Evolutionary conservation across 1,140 invertebrate species (phyloP).

Genomic region (Drosophila truncata): DNA sequence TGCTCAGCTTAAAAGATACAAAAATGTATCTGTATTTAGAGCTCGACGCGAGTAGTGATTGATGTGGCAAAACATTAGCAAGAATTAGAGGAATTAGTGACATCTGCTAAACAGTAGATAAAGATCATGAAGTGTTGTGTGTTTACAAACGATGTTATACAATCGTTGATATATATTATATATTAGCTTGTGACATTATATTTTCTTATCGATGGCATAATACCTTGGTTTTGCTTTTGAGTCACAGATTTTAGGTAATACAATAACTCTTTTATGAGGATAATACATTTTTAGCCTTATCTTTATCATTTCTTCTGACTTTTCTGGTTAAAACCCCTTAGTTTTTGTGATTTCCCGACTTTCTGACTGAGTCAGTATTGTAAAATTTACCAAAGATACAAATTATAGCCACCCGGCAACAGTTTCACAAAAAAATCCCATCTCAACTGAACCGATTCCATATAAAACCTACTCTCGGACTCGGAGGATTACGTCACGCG

Average conservation of each 20-base stretch:
- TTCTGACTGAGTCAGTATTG: constrained; percentile 14
- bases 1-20: constrained; percentile 13
- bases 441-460: neutral
- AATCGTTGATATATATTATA: constrained; percentile 6
- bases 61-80: constrained; percentile 7
- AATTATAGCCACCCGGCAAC: constrained; percentile 21
- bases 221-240: neutral
- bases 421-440: neutral
- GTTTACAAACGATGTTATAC: neutral
- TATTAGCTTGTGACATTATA: neutral
- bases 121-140: neutral
- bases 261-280: no score
- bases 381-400: constrained; percentile 16
- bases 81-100: constrained; percentile 6
- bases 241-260: neutral
- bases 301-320: no score
- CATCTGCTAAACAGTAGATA: neutral
- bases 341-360: neutral
- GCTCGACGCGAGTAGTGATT: neutral
- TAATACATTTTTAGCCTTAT: no score
- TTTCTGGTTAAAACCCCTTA: neutral
- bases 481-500: constrained; percentile 38
- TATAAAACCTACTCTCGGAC: constrained; percentile 4
- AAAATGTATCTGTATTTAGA: constrained; percentile 2
- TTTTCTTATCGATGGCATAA: neutral